Evolutionary conservation across 2,113 vertebrate species (phyloP).

Genomic region (Crotophaga sulcirostris): DNA sequence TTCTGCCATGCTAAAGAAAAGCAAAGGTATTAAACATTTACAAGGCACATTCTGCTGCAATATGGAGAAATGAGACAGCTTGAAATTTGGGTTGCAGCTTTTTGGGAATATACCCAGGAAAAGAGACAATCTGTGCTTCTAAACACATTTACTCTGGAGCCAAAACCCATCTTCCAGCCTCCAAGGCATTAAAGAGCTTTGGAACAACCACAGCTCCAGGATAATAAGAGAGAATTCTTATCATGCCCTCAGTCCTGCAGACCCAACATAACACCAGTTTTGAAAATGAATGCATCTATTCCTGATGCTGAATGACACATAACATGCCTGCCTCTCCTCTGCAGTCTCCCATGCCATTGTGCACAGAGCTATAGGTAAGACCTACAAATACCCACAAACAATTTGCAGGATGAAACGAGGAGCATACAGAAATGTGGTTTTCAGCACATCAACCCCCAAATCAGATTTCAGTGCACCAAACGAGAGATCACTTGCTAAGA

Average conservation of each 20-base stretch:
- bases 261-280: neutral
- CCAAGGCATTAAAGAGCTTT: constrained; percentile 2
- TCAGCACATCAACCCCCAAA: neutral
- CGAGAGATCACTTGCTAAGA: neutral
- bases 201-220: neutral
- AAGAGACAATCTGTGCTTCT: constrained; percentile 48
- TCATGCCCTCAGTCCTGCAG: neutral
- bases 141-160: neutral
- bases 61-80: constrained; percentile 6
- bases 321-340: neutral
- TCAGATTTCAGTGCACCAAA: neutral
- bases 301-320: neutral
- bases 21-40: constrained; percentile 52
- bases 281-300: neutral
- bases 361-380: neutral
- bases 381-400: neutral
- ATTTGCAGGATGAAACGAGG: neutral
- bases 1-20: neutral
- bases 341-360: neutral
- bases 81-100: neutral
- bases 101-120: constrained; percentile 41
- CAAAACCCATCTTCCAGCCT: constrained; percentile 8
- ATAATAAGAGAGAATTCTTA: neutral
- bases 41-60: constrained; percentile 26
- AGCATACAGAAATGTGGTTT: neutral